A percentile compares a stretch with the other conserved stretches of the same genome.
phyloP scores from a whole-genome alignment of 2,888 invertebrate genomes.

The Sinhomidia bicolor region DNA sequence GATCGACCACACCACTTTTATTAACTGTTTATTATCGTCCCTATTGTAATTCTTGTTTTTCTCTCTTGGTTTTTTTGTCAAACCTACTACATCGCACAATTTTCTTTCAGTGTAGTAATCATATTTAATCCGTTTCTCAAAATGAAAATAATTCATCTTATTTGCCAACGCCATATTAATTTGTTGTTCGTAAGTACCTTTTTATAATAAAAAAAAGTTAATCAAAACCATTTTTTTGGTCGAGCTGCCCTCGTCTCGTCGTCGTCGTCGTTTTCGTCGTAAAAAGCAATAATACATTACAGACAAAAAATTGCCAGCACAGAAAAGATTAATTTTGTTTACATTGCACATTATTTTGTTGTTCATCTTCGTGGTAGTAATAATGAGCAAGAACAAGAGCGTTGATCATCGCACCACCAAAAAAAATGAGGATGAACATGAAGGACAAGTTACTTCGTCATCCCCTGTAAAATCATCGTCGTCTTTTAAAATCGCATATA shows the following conservation, averaged over 20 bases:
- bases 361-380: not conserved
- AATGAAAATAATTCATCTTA: not conserved
- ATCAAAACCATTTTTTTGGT: slow-evolving; percentile 7
- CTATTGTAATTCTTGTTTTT: not conserved
- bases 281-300: too few relatives aligned
- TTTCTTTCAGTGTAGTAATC: not conserved
- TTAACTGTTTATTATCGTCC: not conserved
- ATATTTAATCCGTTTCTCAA: not conserved
- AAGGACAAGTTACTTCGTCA: slow-evolving; percentile 23
- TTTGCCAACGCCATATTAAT: not conserved
- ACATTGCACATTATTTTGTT: not conserved
- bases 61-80: not conserved
- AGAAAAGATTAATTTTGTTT: slow-evolving; percentile 13
- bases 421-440: slow-evolving; percentile 4
- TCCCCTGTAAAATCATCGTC: not conserved
- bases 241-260: not conserved
- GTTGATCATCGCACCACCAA: not conserved
- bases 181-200: not conserved
- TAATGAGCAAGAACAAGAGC: slow-evolving; percentile 30
- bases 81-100: not conserved
- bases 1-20: not conserved
- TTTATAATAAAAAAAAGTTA: not conserved
- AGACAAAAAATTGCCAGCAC: not conserved
- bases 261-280: slow-evolving; percentile 4
- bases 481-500: too few relatives aligned